These are phyloP conservation scores for Pogonomyrmex barbatus DNA, from an alignment of 1,140 invertebrate genomes.

Conservation along the genomic window DNA sequence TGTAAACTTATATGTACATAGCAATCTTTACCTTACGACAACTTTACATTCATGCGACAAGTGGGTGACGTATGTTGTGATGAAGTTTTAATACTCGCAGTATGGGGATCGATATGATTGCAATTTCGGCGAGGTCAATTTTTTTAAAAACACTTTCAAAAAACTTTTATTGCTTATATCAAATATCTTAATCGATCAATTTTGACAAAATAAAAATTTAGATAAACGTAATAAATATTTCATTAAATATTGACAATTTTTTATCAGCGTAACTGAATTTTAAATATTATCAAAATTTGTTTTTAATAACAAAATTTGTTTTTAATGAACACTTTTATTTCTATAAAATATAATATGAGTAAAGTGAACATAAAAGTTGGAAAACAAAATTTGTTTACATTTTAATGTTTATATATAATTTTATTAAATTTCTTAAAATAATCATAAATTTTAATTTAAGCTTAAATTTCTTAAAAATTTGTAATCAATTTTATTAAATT, in stretches of 20 bases:
- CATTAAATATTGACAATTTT: neutral
- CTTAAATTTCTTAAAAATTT: no score
- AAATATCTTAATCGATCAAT: neutral
- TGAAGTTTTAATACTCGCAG: neutral
- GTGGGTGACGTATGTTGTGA: constrained; percentile 17
- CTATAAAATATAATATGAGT: neutral
- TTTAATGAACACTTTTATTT: neutral
- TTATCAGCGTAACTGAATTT: neutral
- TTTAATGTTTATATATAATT: neutral
- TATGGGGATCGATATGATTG: neutral
- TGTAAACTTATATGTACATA: constrained; percentile 73
- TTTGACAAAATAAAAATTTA: neutral
- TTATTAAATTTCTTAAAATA: neutral
- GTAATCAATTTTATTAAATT: neutral
- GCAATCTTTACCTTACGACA: constrained; percentile 55
- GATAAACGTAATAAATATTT: neutral
- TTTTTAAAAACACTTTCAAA: neutral
- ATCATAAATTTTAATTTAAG: no score
- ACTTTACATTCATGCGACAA: constrained; percentile 56
- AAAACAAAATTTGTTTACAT: neutral
- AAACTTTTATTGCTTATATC: neutral
- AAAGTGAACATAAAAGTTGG: no score
- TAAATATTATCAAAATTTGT: constrained; percentile 3
- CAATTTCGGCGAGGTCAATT: neutral
- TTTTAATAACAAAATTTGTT: neutral